phyloP scores from a whole-genome alignment of 2,113 vertebrate genomes.

The Tyrannus savana region DNA sequence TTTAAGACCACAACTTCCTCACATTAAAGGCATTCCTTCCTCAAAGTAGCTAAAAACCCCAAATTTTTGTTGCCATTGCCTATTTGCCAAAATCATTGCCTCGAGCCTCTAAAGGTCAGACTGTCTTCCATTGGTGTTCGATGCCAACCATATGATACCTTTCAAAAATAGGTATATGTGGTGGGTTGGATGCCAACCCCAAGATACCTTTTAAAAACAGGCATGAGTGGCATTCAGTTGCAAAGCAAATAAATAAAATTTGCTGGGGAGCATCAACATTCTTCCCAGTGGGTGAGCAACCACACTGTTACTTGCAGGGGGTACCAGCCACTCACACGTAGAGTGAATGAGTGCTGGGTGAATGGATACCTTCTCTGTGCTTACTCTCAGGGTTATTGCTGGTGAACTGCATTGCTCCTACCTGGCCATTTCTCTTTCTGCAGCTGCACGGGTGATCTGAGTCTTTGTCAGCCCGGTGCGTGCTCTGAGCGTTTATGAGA shows the following conservation, averaged over 20 bases:
- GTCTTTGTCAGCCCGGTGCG: neutral
- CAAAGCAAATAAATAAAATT: neutral
- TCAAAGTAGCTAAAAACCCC: neutral
- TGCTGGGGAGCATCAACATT: neutral
- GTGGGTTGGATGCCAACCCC: neutral
- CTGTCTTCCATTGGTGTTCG: neutral
- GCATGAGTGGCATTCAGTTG: neutral
- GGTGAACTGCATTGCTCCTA: neutral
- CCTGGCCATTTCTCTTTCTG: neutral
- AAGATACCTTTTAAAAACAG: neutral
- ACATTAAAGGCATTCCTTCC: neutral
- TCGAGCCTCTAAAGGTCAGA: constrained; percentile 17
- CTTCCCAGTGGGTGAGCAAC: neutral
- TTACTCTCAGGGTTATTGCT: neutral
- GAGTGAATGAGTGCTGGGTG: neutral
- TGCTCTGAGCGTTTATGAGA: neutral
- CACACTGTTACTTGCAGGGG: neutral
- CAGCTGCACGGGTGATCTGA: neutral
- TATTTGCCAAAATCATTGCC: neutral
- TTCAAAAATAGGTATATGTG: neutral
- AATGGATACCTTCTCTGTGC: neutral
- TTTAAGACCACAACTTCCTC: constrained; percentile 33
- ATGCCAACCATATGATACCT: neutral
- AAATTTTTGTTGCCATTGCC: constrained; percentile 3
- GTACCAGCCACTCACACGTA: neutral